Evolutionary conservation across 2,797 vertebrate genomes (phyloP).

Genomic region (Alca torda): DNA sequence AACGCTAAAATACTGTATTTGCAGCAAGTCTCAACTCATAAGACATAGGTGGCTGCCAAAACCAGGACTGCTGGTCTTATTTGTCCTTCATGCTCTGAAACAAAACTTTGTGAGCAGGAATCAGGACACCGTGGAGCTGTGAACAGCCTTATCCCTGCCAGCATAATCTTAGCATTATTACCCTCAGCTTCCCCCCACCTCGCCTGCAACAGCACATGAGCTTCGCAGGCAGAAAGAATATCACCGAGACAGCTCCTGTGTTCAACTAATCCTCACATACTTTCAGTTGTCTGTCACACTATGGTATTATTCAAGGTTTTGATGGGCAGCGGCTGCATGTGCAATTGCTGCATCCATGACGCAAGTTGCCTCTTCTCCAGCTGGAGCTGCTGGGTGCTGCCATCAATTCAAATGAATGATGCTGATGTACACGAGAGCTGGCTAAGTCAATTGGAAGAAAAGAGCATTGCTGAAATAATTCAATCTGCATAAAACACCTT

Average conservation of each 20-base stretch:
- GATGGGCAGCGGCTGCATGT: not conserved
- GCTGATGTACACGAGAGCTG: not conserved
- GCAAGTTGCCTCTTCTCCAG: not conserved
- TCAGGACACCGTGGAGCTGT: too few species aligned
- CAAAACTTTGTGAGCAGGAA: rapidly evolving
- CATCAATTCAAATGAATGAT: not conserved
- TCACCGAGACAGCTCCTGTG: not conserved
- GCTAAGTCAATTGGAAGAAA: not conserved
- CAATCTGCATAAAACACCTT: not conserved
- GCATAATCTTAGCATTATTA: not conserved
- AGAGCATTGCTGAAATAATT: not conserved
- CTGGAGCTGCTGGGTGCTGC: not conserved
- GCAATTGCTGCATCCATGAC: not conserved
- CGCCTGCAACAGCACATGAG: not conserved
- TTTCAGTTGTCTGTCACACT: not conserved
- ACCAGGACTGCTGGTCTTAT: not conserved
- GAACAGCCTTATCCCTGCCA: not conserved
- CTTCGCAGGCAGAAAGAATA: not conserved
- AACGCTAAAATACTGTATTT: not conserved
- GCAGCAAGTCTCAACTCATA: not conserved
- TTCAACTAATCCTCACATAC: not conserved
- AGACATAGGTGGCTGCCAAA: not conserved
- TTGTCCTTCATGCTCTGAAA: not conserved
- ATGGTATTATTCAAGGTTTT: rapidly evolving
- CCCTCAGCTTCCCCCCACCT: not conserved